Percentiles rank a stretch among this genome's conserved stretches.
Evolutionary conservation across 2,797 vertebrate species (phyloP).

Genomic region (Hyperoplus lanceolatus): DNA sequence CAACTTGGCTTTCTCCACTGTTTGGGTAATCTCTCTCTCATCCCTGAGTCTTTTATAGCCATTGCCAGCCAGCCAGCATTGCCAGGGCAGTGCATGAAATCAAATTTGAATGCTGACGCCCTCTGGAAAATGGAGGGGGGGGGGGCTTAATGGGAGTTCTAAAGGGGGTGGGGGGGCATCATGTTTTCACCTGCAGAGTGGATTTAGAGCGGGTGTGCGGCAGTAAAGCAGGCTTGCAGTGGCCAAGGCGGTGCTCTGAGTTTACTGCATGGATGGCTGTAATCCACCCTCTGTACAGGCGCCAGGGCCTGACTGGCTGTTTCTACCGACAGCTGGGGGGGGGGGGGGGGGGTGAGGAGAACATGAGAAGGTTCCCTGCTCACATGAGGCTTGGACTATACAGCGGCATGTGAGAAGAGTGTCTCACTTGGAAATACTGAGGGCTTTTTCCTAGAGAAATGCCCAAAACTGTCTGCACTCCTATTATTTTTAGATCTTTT

Average conservation of each 20-base stretch:
- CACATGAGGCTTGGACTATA: constrained; percentile 34
- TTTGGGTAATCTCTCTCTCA: constrained; percentile 69
- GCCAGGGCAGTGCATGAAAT: constrained; percentile 74
- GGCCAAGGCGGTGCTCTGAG: constrained; percentile 45
- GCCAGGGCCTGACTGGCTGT: constrained; percentile 67
- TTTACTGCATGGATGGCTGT: constrained; percentile 62
- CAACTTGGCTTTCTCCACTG: constrained; percentile 72
- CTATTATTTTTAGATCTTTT: not conserved
- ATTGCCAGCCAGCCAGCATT: constrained; percentile 76
- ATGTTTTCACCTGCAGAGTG: constrained; percentile 59
- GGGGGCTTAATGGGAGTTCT: constrained; percentile 66
- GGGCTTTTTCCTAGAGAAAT: constrained; percentile 25
- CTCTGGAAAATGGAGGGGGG: constrained; percentile 70
- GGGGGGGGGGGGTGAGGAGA: constrained; percentile 49
- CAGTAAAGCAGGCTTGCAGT: constrained; percentile 52
- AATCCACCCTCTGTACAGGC: constrained; percentile 65
- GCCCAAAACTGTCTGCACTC: not conserved
- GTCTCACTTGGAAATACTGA: constrained; percentile 7
- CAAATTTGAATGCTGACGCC: constrained; percentile 80
- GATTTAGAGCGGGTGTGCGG: constrained; percentile 50
- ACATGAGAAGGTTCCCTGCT: constrained; percentile 59
- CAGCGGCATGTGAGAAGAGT: constrained; percentile 41
- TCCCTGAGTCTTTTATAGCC: constrained; percentile 63
- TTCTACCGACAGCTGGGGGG: constrained; percentile 49
- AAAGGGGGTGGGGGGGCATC: constrained; percentile 51